Base-by-base conservation (phyloP, 1,140 invertebrate genomes). In the Calosoma granatense region DNA sequence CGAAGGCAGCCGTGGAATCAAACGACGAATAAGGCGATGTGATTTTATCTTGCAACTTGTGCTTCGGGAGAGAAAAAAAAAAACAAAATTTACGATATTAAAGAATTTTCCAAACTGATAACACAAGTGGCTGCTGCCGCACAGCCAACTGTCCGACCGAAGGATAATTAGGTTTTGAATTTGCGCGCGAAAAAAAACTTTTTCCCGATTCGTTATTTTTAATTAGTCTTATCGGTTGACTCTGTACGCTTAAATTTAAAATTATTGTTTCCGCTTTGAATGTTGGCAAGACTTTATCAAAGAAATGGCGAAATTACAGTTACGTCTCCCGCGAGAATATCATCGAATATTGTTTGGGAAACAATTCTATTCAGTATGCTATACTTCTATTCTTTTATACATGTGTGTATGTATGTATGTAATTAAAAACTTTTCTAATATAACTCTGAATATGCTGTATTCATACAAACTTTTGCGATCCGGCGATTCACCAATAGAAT, bases 221-320 rank as follows among this genome's bases (percentile, higher is more conserved):
- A 47, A 47, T 47, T 47, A 47, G 41, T 47, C 17, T 47, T 47
- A 47, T 47, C 41, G 41, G 41, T 4, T 6, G 9, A 12, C 41
- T 17, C 17, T 6, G 4, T 17, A 3, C 41, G 41, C 41, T 47
- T 12, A 47, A 47, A 47, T 47, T 47, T 47, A 47, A 47, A 47
- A 47, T 47, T 47, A 47, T 47, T 6, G 41, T 47, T 47, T 47
- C 41, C 41, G 41, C 17, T 47, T 47, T 47, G 26, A 30, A 30
- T 30, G 41, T 47, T 47, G 41, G 9, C 41, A 9, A 9, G 41
- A 17, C 41, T 17, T 47, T 47, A 47, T 47, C 41, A 47, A 47
- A 47, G 9, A 47, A 47, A 47, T 47, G 9, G 17, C 41, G 41
- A 17, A 47, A 30, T 30, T 4, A 30, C 4, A 30, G 14, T 14